Evolutionary conservation across 2,888 invertebrate species (phyloP).

Genomic region (Hemistola chrysoprasaria): DNA sequence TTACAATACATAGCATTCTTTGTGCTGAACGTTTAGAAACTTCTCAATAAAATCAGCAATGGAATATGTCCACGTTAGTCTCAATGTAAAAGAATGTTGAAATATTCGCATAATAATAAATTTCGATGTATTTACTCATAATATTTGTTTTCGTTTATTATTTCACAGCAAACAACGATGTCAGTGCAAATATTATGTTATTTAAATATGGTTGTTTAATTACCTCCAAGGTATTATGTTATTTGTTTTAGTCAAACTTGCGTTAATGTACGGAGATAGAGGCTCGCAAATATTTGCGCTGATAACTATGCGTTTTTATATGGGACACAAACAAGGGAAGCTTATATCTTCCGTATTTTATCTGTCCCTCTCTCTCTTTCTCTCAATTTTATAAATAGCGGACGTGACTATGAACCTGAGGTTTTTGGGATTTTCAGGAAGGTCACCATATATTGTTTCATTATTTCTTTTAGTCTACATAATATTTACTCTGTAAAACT

Average conservation of each 20-base stretch:
- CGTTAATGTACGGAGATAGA: constrained; percentile 43
- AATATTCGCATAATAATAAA: constrained; percentile 60
- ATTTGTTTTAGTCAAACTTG: constrained; percentile 53
- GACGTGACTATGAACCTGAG: constrained; percentile 19
- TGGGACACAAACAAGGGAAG: constrained; percentile 52
- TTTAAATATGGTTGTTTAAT: constrained; percentile 73
- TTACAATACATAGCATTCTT: too few relatives aligned
- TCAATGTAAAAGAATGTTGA: constrained; percentile 12
- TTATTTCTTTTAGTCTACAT: not conserved
- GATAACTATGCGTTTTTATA: constrained; percentile 52
- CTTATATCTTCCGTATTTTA: constrained; percentile 23
- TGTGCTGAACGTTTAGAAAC: too few relatives aligned
- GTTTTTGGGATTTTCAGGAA: not conserved
- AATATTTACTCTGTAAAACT: not conserved
- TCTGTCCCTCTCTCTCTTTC: too few relatives aligned
- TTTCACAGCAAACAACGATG: constrained; percentile 62
- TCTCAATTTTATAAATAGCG: constrained; percentile 17
- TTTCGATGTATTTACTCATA: constrained; percentile 65
- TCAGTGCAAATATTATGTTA: constrained; percentile 68
- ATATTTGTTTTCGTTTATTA: constrained; percentile 71
- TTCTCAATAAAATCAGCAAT: constrained; percentile 32
- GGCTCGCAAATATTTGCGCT: constrained; percentile 40
- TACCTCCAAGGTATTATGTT: constrained; percentile 58
- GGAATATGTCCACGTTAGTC: constrained; percentile 27
- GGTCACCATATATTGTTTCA: not conserved